A percentile compares a stretch with the other conserved stretches of the same genome.
Evolutionary conservation across 2,797 vertebrate genomes (phyloP).

Genomic region (Fringilla coelebs): DNA sequence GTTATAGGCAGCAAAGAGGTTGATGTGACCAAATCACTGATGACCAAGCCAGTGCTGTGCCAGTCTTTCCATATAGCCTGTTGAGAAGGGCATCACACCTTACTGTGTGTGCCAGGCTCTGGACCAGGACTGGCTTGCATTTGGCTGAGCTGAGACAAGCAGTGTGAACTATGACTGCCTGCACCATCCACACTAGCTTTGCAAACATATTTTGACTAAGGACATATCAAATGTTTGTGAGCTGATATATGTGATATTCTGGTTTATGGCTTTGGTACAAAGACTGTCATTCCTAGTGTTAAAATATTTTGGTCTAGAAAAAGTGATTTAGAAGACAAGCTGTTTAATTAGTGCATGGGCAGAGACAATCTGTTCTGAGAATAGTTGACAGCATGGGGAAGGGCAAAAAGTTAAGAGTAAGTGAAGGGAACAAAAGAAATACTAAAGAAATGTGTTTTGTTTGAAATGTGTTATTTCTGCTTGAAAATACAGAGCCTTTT

Average conservation of each 20-base stretch:
- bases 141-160: background rate
- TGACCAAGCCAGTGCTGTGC: background rate
- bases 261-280: background rate
- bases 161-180: background rate
- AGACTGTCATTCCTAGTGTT: background rate
- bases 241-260: background rate
- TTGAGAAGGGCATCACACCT: background rate
- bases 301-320: constrained; percentile 5
- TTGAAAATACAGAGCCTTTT: background rate
- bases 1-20: background rate
- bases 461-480: background rate
- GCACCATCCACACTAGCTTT: background rate
- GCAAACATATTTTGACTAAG: background rate
- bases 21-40: background rate
- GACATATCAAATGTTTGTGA: background rate
- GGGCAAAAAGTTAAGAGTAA: background rate
- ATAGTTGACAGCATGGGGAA: background rate
- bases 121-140: background rate
- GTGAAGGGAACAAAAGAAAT: background rate
- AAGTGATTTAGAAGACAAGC: background rate
- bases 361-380: background rate
- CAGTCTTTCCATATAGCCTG: background rate
- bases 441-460: background rate
- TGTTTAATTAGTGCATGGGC: background rate
- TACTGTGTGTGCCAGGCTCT: background rate